Evolutionary conservation across 1,140 invertebrate genomes (phyloP).

Genomic region (Hetaerina americana): DNA sequence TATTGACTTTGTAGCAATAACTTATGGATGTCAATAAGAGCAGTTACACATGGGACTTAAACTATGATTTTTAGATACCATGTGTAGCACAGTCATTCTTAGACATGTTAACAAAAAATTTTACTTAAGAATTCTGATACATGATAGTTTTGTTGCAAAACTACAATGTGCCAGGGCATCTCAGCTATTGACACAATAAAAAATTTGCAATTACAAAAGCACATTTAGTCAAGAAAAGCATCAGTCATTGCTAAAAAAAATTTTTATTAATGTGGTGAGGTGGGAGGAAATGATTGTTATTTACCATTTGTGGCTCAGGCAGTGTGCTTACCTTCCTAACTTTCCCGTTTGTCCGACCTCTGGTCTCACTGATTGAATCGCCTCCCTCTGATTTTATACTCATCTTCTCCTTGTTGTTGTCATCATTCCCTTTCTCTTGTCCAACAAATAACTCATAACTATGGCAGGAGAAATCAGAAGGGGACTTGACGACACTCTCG

Average conservation of each 20-base stretch:
- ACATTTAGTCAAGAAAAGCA: conserved; percentile 4
- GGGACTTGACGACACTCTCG: conserved; percentile 56
- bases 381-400: conserved; percentile 73
- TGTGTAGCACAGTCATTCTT: too few relatives aligned
- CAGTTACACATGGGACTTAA: too few relatives aligned
- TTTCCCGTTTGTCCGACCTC: conserved; percentile 41
- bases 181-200: neutral
- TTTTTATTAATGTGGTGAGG: neutral
- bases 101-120: too few relatives aligned
- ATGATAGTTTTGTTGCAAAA: too few relatives aligned
- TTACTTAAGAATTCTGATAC: too few relatives aligned
- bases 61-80: too few relatives aligned
- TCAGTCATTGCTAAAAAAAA: neutral
- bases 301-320: conserved; percentile 48
- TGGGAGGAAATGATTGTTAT: neutral
- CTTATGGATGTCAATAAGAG: too few relatives aligned
- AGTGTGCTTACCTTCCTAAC: conserved; percentile 82
- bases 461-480: conserved; percentile 75
- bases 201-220: neutral
- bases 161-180: neutral
- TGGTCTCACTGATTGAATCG: conserved; percentile 75
- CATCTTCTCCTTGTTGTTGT: conserved; percentile 80
- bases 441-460: conserved; percentile 82
- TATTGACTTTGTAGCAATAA: too few relatives aligned
- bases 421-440: conserved; percentile 68